Evolutionary conservation across 2,888 invertebrate genomes (phyloP), one percentile per base, ranked within the genome.

Genomic region (Drosophila hamatofila): DNA sequence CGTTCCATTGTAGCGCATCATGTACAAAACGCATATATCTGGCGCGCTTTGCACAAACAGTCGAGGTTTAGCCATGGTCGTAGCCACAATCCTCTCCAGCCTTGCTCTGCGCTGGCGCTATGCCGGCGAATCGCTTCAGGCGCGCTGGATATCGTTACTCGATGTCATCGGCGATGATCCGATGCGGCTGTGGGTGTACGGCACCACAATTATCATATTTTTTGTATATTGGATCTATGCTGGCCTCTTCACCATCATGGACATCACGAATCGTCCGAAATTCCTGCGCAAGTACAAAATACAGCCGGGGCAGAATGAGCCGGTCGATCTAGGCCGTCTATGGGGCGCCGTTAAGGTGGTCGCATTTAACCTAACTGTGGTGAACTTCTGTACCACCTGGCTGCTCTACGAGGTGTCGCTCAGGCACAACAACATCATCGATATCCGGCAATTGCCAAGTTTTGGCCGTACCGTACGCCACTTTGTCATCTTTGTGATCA

Each of bases 241-340:
- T 2, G 94, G 94, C 0, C 93, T 96, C 67, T 96, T 96, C 84
- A 95, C 96, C 0, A 74, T 96, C 33, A 93, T 97, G 89, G 97
- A 97, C 89, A 78, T 96, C 4, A 95, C 96, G 2, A 96, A 96
- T 76, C 94, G 94, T 75, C 97, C 97, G 9, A 93, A 93, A 5
- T 94, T 94, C 72, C 88, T 97, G 59, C 93, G 96, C 44, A 94
- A 95, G 73, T 97, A 97, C 92, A 97, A 97, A 93, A 95, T 96
- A 68, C 97, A 97, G 90, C 95, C 96, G 0, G 96, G 96, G 5
- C 96, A 95, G 54, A 96, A 96, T 91, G 96, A 96, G 82, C 96
- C 96, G 0, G 95, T 96, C 18, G 94, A 95, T 84, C 93, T 89
- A 11, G 92, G 91, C 61, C 93, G 93, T 77, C 93, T 96, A 9